Base-by-base conservation (phyloP, 2,888 invertebrate species). In the Hypsopygia costalis region DNA sequence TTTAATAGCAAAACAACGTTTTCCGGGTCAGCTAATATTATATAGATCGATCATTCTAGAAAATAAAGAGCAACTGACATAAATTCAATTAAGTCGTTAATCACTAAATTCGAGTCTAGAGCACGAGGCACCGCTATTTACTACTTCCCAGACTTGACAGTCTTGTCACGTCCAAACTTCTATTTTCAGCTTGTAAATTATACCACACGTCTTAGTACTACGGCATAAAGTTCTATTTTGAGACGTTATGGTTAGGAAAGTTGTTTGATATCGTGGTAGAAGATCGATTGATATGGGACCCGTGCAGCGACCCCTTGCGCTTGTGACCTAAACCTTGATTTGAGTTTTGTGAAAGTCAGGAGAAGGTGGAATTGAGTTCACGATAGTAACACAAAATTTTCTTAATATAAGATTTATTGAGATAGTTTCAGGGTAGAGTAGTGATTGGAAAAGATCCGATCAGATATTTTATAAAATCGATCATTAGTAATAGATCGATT, bases 251-350 rank as follows among this genome's bases (percentile, higher is more conserved):
- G 36, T 5, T 11, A 37, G 31, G 36, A 40, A 30, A 10, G 30
- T 39, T 31, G 11, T 46, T 47, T 43, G 41, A 53, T 57, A 57
- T 52, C 55, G 59, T 58, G 41, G 57, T 46, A 43, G 46, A 47
- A 56, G 60, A 66, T 66, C 62, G 58, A 79, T 85, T 81, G 64
- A 65, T 80, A 81, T 80, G 83, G 64, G 64, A 55, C 50, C 56
- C 65, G 62, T 65, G 65, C 64, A 53, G 42, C 46, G 80, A 76
- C 79, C 78, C 62, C 68, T 53, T 77, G 77, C 49, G 71, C 73
- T 72, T 78, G 68, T 83, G 78, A 85, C 85, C 86, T 62, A 82
- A 77, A 75, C 78, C 75, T 71, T 74, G 71, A 69, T 72, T 71
- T 64, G 60, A 55, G 68, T 64, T 62, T 62, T 60, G 81, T 68